Percentiles rank a stretch among this genome's conserved stretches.
These are phyloP conservation scores for Lasioglossum zephyrum DNA, from an alignment of 2,888 invertebrate species.

Conservation along the genomic window DNA sequence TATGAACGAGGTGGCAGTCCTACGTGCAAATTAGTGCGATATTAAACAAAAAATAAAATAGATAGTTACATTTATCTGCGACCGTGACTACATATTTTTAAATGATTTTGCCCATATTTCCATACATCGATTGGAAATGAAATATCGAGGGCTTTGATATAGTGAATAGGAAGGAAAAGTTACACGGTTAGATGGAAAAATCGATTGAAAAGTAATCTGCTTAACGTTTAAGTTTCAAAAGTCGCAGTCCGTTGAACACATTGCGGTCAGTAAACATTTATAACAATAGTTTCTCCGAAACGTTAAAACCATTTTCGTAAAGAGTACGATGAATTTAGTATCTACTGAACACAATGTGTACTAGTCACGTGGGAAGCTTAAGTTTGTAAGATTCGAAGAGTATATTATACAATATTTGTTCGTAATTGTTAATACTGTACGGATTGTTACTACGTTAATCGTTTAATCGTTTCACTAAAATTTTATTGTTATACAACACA, in stretches of 20 bases:
- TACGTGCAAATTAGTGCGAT: constrained; percentile 28
- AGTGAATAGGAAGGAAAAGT: not conserved
- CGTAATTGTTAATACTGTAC: not conserved
- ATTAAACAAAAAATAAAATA: constrained; percentile 25
- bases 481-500: not conserved
- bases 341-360: not conserved
- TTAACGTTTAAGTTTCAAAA: not conserved
- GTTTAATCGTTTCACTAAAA: not conserved
- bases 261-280: not conserved
- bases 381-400: not conserved
- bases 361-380: not conserved
- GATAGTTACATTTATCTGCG: constrained; percentile 14
- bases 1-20: not conserved
- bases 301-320: not conserved
- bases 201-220: not conserved
- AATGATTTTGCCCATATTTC: constrained; percentile 6
- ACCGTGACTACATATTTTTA: constrained; percentile 21
- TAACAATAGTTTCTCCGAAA: not conserved
- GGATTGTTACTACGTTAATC: not conserved
- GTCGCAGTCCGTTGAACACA: not conserved
- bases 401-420: not conserved
- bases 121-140: not conserved
- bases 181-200: not conserved
- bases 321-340: not conserved
- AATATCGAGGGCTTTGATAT: constrained; percentile 3